Conservation (phyloP, 2,888 invertebrate genomes). For the Agrotis exclamationis region DNA sequence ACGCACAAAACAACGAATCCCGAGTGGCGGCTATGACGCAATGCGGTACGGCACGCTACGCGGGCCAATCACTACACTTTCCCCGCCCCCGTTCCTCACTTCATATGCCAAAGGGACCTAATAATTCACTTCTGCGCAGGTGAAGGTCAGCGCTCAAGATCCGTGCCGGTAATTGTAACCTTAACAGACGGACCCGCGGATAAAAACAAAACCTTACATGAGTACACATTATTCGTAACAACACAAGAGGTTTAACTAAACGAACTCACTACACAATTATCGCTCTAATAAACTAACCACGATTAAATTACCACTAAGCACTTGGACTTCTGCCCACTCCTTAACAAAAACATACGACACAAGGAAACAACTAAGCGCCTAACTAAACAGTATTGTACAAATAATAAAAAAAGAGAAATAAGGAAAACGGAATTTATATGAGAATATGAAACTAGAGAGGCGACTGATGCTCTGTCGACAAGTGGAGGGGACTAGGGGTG, state of each 20-base stretch:
- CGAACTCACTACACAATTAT: neutral
- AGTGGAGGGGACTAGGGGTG: conserved; percentile 23
- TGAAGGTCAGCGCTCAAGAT: too few relatives aligned
- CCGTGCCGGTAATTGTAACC: too few relatives aligned
- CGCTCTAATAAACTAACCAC: conserved; percentile 1
- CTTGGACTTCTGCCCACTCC: conserved; percentile 1
- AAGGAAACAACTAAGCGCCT: conserved; percentile 8
- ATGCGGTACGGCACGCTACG: too few relatives aligned
- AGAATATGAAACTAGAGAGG: conserved; percentile 38
- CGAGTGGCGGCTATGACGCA: too few relatives aligned
- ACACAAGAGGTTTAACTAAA: neutral
- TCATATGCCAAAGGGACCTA: too few relatives aligned
- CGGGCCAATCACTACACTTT: too few relatives aligned
- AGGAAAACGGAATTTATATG: conserved; percentile 38
- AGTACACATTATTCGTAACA: too few relatives aligned
- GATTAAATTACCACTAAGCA: neutral
- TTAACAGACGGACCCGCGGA: too few relatives aligned
- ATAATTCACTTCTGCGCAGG: too few relatives aligned
- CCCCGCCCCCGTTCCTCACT: too few relatives aligned
- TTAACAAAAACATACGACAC: conserved; percentile 5
- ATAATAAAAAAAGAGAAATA: conserved; percentile 41
- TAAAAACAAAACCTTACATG: too few relatives aligned
- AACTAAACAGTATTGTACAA: conserved; percentile 28
- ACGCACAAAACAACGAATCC: too few relatives aligned
- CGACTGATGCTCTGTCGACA: conserved; percentile 13